A percentile compares a stretch with the other conserved stretches of the same genome.
These are phyloP conservation scores for Sinocyclocheilus rhinocerous DNA, from an alignment of 2,113 vertebrate genomes.

Conservation along the genomic window DNA sequence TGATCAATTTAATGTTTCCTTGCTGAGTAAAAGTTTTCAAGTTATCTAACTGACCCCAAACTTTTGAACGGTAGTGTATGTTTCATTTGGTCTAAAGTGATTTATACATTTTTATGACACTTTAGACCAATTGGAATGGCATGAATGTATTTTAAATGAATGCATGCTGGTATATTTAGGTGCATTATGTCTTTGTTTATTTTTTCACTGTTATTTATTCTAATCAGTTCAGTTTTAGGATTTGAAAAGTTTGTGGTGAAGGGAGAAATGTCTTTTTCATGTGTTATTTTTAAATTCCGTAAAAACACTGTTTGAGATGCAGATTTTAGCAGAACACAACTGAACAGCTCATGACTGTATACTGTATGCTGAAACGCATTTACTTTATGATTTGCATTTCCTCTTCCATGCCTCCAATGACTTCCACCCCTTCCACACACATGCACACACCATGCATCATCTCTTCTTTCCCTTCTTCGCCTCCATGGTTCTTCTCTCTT, in stretches of 20 bases:
- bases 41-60: background rate
- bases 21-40: background rate
- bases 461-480: slow-evolving; percentile 25
- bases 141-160: background rate
- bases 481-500: background rate
- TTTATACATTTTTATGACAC: background rate
- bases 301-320: background rate
- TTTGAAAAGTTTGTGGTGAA: background rate
- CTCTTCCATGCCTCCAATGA: slow-evolving; percentile 7
- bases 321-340: background rate
- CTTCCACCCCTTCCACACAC: slow-evolving; percentile 25
- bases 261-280: background rate
- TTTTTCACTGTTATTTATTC: background rate
- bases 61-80: background rate
- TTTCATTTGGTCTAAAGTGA: background rate
- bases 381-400: slow-evolving; percentile 38
- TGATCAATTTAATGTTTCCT: background rate
- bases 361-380: background rate
- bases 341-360: background rate
- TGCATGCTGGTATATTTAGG: background rate
- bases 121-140: background rate
- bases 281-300: background rate
- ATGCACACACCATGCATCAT: slow-evolving; percentile 10
- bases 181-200: background rate
- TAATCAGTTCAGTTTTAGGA: background rate